Base-by-base conservation (phyloP, 1,140 invertebrate species). In the Venturia canescens region DNA sequence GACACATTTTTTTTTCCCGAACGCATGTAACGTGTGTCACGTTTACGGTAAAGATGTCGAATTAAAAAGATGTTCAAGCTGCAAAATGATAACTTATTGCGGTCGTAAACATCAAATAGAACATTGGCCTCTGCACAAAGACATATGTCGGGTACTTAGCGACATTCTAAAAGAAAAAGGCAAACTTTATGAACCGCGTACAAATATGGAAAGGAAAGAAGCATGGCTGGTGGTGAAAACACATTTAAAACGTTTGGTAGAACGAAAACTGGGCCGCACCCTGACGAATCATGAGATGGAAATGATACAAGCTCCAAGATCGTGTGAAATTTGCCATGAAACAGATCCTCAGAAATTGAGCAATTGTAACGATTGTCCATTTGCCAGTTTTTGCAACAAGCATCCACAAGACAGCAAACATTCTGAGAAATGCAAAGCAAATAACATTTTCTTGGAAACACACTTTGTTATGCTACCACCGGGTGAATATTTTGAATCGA, bases 31-130 rank as follows among this genome's bases (percentile, higher is more conserved):
- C n/a, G n/a, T n/a, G n/a, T n/a, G n/a, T n/a, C n/a, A n/a, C n/a
- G 50, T 71, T 21, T 71, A 79, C 9, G 78, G 71, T 18, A 57
- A 71, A 9, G 44, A 72, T 1, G 71, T 60, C 15, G 3, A 71
- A 23, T 38, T 72, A 23, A 79, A 79, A 50, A 70, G 78, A 38
- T 79, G 78, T 18, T 53, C 67, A 2, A 27, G 50, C 29, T 79
- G 78, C 57, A 79, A 79, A 71, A 79, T 72, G 26, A 60, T 79
- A 6, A 31, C 57, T n/a, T 79, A 79, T 29, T 79, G 78, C 48
- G 26, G 67, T 3, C 67, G 57, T 23, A 48, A 79, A 60, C 78
- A 79, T 72, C 78, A 79, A 57, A 71, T 23, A 26, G 31, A 16
- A 5, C 78, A 79, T n/a, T 79, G 78, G 78, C 44, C 66, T 11